Conservation (phyloP, 2,888 invertebrate species). For the Scotopteryx bipunctaria region DNA sequence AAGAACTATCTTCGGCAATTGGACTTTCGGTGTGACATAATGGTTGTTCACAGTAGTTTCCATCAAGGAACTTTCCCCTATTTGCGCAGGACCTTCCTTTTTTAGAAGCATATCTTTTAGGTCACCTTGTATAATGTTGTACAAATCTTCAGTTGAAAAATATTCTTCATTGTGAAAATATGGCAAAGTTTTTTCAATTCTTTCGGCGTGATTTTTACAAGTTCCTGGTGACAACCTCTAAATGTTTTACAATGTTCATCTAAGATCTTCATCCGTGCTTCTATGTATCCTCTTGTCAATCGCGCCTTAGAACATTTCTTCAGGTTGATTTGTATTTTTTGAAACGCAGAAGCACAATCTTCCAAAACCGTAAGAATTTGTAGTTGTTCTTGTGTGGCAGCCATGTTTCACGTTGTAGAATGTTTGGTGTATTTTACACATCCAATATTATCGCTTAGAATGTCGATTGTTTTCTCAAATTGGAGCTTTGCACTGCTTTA, state of each 20-base stretch:
- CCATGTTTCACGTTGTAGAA: background rate
- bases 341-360: conserved; percentile 21
- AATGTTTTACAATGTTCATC: conserved; percentile 29
- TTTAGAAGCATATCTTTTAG: background rate
- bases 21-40: too few species aligned
- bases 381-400: conserved; percentile 1
- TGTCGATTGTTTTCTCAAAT: too few species aligned
- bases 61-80: background rate
- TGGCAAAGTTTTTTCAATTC: conserved; percentile 21
- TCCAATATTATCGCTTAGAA: too few species aligned
- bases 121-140: background rate
- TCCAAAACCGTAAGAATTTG: conserved; percentile 5
- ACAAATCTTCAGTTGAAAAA: conserved; percentile 7
- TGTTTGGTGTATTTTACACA: too few species aligned
- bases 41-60: background rate
- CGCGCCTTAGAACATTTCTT: too few species aligned
- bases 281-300: conserved; percentile 29
- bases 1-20: too few species aligned
- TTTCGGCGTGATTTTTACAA: conserved; percentile 27
- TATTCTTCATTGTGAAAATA: conserved; percentile 32
- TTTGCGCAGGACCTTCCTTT: background rate
- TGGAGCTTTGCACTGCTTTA: too few species aligned
- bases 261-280: conserved; percentile 25
- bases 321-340: too few species aligned
- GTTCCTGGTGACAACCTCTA: conserved; percentile 19